phyloP scores from a whole-genome alignment of 2,888 invertebrate genomes.

The Spilosoma lubricipeda region DNA sequence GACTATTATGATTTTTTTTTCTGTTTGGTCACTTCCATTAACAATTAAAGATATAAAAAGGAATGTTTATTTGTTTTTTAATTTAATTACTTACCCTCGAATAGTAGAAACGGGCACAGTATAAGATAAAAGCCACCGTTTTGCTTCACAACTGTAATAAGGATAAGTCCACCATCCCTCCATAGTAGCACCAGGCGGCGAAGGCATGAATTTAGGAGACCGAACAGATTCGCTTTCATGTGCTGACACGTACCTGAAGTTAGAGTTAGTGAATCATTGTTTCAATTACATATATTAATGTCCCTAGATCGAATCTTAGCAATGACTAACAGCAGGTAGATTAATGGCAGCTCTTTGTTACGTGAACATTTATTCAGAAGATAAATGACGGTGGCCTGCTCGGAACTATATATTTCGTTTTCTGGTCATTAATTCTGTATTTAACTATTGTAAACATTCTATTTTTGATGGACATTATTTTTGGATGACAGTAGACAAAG shows the following conservation, averaged over 20 bases:
- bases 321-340: background rate
- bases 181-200: constrained; percentile 87
- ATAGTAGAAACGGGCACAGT: constrained; percentile 87
- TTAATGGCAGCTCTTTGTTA: constrained; percentile 2
- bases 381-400: constrained; percentile 1
- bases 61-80: background rate
- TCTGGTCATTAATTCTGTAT: constrained; percentile 1
- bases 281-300: constrained; percentile 2
- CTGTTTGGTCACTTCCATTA: background rate
- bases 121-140: constrained; percentile 94
- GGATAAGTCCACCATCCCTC: constrained; percentile 96
- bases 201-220: constrained; percentile 90
- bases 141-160: constrained; percentile 93
- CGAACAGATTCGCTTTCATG: constrained; percentile 87
- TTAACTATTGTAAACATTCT: background rate
- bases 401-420: background rate
- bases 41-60: background rate
- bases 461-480: background rate
- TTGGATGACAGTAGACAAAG: background rate
- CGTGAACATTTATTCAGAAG: background rate
- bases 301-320: background rate
- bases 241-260: constrained; percentile 88
- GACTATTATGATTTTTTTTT: background rate
- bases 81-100: constrained; percentile 66
- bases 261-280: background rate